Base-by-base conservation (phyloP, 2,113 vertebrate genomes). In the Caranx ignobilis region DNA sequence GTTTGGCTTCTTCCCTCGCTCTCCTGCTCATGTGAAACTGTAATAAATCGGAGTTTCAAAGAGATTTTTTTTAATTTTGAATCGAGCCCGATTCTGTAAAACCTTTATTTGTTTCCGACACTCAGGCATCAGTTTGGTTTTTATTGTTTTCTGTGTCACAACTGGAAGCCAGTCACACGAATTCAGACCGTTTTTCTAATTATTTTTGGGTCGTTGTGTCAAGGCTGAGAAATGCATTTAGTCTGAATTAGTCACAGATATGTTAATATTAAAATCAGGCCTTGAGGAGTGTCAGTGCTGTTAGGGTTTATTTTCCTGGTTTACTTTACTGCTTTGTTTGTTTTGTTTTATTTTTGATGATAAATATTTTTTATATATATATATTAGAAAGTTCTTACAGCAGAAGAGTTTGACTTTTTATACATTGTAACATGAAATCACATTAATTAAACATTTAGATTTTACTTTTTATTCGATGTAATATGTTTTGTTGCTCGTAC, bases 21-120 rank as follows among this genome's bases (percentile, higher is more conserved):
- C 56, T 9, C 32, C 32, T 75, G 61, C 37, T 76, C 56, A 35
- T 45, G 52, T 81, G 67, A 10, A 61, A 75, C n/a, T 67, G 61
- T 6, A 39, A 6, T 45, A 26, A 26, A 26, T 67, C 18, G 31
- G 3, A 47, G 4, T 34, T 54, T 45, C 54, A n/a, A 71, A 59
- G 6, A 63, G 59, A 34, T 50, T 10, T 26, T 26, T 26, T 35
- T 55, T 55, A 55, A 54, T 6, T 32, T 54, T 52, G 67, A 66
- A 71, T 64, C 5, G 26, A 43, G 18, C n/a, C 10, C 39, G 4
- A 11, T 55, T 55, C 21, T 8, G 19, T 18, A 7, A 10, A 13
- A 31, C 41, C 13, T 52, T 16, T 0, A 39, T 60, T 13, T 50
- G 9, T 39, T 3, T 54, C 15, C n/a, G 74, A 37, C 2, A 50